Conservation (phyloP, 2,888 invertebrate genomes). For the Alviniconcha strummeri region DNA sequence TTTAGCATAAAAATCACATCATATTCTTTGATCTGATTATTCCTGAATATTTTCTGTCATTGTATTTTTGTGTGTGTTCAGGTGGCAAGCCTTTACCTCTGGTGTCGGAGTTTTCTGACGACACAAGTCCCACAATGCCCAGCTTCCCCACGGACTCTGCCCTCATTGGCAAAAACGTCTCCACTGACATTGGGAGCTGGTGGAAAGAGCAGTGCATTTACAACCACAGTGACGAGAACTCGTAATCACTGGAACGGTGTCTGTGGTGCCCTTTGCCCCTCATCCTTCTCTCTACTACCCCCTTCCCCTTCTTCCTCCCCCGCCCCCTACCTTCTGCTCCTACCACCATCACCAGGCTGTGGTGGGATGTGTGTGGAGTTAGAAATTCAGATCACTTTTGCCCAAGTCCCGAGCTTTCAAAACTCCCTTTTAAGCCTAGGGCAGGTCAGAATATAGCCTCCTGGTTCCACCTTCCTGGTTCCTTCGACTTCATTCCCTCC, state of each 20-base stretch:
- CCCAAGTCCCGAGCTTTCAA: too few relatives aligned
- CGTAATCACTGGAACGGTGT: not conserved
- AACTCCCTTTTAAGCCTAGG: too few relatives aligned
- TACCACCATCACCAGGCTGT: not conserved
- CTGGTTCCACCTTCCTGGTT: too few relatives aligned
- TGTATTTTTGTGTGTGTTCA: slow-evolving; percentile 30
- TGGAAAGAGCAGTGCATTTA: slow-evolving; percentile 55
- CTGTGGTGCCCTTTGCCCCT: slow-evolving; percentile 16
- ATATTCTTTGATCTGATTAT: too few relatives aligned
- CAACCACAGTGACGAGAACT: slow-evolving; percentile 23
- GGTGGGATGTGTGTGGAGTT: not conserved
- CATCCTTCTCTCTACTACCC: not conserved
- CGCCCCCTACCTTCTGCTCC: not conserved
- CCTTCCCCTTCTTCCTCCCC: not conserved
- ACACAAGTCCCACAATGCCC: slow-evolving; percentile 43
- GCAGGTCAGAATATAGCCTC: too few relatives aligned
- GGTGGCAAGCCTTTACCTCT: slow-evolving; percentile 60
- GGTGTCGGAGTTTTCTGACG: slow-evolving; percentile 49
- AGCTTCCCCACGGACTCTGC: slow-evolving; percentile 48
- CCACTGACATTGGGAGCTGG: slow-evolving; percentile 60
- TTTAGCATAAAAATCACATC: too few relatives aligned
- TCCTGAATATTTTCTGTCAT: too few relatives aligned
- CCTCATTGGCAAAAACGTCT: slow-evolving; percentile 60
- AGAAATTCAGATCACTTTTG: too few relatives aligned
- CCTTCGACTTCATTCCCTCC: too few relatives aligned